These are phyloP conservation scores for Pomacea canaliculata DNA, from an alignment of 2,888 invertebrate species.

Conservation along the genomic window DNA sequence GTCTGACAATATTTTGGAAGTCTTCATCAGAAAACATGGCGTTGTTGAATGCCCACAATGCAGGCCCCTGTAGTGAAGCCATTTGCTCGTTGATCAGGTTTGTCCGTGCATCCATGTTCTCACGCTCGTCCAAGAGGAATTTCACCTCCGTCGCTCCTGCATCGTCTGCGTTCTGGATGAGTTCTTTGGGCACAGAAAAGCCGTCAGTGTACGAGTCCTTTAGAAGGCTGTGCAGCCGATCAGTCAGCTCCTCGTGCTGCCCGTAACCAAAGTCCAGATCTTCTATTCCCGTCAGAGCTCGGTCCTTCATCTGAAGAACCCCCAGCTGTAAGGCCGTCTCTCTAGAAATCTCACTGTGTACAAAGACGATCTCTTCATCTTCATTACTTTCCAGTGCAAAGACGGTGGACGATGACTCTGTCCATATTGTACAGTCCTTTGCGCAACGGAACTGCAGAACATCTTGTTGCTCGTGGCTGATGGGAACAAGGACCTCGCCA, in stretches of 20 bases:
- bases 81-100: conserved; percentile 51
- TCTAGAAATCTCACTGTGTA: conserved; percentile 1
- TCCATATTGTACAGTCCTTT: conserved; percentile 19
- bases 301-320: conserved; percentile 9
- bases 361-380: conserved; percentile 6
- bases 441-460: conserved; percentile 26
- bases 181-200: conserved; percentile 59
- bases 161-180: conserved; percentile 64
- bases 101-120: conserved; percentile 39
- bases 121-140: conserved; percentile 57
- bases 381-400: not conserved
- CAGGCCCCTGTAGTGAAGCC: conserved; percentile 57
- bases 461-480: conserved; percentile 17
- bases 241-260: conserved; percentile 56
- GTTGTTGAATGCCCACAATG: conserved; percentile 60
- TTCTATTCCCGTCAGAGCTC: conserved; percentile 39
- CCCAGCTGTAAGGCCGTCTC: conserved; percentile 16
- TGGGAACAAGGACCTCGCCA: conserved; percentile 22
- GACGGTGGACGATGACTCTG: not conserved
- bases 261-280: conserved; percentile 44
- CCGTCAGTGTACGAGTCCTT: conserved; percentile 59
- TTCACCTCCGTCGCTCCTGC: conserved; percentile 55
- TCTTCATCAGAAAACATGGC: conserved; percentile 53
- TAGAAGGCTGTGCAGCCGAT: conserved; percentile 46
- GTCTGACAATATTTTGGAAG: conserved; percentile 53